Percentiles rank a stretch among this genome's conserved stretches.
Conservation (phyloP, 2,797 vertebrate species). For the Gymnothorax reevesii region DNA sequence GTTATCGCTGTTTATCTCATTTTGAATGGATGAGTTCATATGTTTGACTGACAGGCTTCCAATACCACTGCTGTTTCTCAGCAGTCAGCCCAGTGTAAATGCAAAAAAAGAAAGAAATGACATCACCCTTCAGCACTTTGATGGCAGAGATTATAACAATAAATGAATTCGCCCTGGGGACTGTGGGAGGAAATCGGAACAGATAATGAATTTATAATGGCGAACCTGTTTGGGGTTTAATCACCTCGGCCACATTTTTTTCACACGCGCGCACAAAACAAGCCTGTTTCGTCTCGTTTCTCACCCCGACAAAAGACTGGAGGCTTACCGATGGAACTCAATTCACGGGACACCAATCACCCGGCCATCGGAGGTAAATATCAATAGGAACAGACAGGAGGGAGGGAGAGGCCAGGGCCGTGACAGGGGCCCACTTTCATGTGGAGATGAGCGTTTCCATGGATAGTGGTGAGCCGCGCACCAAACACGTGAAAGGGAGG, state of each 20-base stretch:
- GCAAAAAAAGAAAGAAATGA: conserved; percentile 67
- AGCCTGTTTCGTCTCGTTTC: conserved; percentile 34
- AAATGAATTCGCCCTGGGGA: conserved; percentile 61
- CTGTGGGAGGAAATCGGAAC: conserved; percentile 60
- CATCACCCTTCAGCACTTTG: conserved; percentile 58
- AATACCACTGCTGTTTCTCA: conserved; percentile 54
- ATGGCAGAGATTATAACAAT: conserved; percentile 60
- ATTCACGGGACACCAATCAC: conserved; percentile 51
- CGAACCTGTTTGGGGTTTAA: conserved; percentile 56
- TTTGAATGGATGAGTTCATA: not conserved
- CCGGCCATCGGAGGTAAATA: conserved; percentile 53
- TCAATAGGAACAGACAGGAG: conserved; percentile 40
- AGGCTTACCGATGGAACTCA: conserved; percentile 52
- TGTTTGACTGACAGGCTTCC: conserved; percentile 13
- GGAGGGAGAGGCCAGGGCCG: conserved; percentile 35
- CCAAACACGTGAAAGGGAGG: conserved; percentile 56
- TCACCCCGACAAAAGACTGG: conserved; percentile 45
- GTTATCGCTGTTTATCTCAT: conserved; percentile 28
- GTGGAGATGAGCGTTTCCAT: conserved; percentile 68
- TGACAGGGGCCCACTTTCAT: conserved; percentile 60
- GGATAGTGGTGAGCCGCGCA: conserved; percentile 60
- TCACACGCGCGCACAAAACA: conserved; percentile 45
- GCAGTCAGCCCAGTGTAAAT: conserved; percentile 49
- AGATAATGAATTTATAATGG: conserved; percentile 61
- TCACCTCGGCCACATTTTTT: conserved; percentile 44